Percentiles rank a stretch among this genome's conserved stretches.
phyloP scores from a whole-genome alignment of 2,113 vertebrate genomes.

The Pollachius pollachius region DNA sequence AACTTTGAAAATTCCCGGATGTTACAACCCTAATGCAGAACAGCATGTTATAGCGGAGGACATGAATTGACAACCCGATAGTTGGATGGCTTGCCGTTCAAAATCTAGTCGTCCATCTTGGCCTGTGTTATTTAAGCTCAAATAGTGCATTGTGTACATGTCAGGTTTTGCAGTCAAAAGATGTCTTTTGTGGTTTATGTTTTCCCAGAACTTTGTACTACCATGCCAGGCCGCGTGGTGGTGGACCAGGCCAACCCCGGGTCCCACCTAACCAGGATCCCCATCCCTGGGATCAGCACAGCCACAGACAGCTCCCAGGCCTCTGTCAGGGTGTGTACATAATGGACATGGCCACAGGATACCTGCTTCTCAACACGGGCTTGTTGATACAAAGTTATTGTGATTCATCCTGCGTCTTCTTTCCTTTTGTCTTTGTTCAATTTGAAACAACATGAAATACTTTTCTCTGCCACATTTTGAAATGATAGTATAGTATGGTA shows the following conservation, averaged over 20 bases:
- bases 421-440: too few species aligned
- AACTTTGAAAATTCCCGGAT: too few species aligned
- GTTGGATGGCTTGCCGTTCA: too few species aligned
- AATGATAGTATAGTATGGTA: background rate
- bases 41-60: too few species aligned
- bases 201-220: conserved; percentile 16
- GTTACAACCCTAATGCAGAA: too few species aligned
- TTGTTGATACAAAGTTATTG: too few species aligned
- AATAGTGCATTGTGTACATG: background rate
- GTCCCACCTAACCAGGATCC: conserved; percentile 44
- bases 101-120: too few species aligned
- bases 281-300: conserved; percentile 45
- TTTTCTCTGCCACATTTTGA: background rate
- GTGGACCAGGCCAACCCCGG: conserved; percentile 32
- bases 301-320: conserved; percentile 41
- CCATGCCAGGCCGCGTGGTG: conserved; percentile 60
- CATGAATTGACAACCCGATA: too few species aligned
- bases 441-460: too few species aligned
- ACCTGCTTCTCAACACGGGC: background rate
- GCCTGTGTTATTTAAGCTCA: background rate
- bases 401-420: too few species aligned
- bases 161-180: too few species aligned
- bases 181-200: background rate
- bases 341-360: background rate
- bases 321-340: conserved; percentile 61